These are phyloP conservation scores for Saccostrea cuccullata DNA, from an alignment of 1,140 invertebrate species.

Conservation along the genomic window DNA sequence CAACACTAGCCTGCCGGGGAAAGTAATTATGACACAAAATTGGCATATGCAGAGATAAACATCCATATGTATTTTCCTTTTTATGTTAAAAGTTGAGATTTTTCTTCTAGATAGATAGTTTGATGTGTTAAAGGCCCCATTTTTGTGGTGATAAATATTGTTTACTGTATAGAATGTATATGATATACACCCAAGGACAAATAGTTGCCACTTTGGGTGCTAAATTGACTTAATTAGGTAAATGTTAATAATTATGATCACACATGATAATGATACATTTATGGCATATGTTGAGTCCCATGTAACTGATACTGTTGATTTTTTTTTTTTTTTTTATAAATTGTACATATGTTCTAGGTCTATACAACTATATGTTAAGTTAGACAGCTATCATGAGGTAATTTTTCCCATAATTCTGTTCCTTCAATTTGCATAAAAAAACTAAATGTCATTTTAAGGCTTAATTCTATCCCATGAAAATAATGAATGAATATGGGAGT, in stretches of 20 bases:
- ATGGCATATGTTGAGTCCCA: background rate
- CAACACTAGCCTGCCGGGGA: background rate
- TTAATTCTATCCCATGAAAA: background rate
- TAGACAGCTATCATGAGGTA: background rate
- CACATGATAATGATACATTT: background rate
- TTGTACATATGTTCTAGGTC: background rate
- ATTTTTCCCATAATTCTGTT: background rate
- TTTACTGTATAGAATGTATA: background rate
- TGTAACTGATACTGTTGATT: background rate
- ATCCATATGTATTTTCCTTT: background rate
- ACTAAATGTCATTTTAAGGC: background rate
- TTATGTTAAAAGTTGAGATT: conserved; percentile 30
- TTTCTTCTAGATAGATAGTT: background rate
- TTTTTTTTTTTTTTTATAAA: background rate
- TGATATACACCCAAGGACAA: background rate
- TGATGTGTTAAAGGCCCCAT: conserved; percentile 19
- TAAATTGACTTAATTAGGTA: background rate
- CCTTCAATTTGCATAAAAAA: background rate
- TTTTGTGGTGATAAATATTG: background rate
- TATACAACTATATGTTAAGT: background rate
- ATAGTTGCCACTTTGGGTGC: background rate
- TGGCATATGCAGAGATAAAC: background rate
- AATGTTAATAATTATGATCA: conserved; percentile 13
- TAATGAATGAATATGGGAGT: background rate
- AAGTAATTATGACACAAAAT: conserved; percentile 8